A percentile compares a stretch with the other conserved stretches of the same genome.
Conservation (phyloP, 2,888 invertebrate species). For the Cataglyphis rosenhaueri region DNA sequence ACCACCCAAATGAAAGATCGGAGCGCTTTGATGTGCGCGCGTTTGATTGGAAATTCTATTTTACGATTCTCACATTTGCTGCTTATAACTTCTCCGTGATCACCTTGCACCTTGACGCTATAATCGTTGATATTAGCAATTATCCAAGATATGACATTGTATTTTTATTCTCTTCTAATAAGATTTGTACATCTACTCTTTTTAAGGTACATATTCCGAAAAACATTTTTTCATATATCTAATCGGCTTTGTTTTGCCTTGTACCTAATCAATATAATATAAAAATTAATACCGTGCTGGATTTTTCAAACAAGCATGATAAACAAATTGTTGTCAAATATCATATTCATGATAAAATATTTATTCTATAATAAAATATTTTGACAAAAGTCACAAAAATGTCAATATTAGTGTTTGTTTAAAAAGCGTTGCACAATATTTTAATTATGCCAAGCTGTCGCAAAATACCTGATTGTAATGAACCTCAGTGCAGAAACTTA, state of each 20-base stretch:
- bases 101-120: constrained; percentile 24
- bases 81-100: constrained; percentile 27
- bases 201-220: background rate
- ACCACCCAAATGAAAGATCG: background rate
- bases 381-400: background rate
- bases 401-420: background rate
- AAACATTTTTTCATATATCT: background rate
- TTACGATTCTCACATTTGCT: constrained; percentile 14
- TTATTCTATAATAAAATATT: background rate
- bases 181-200: background rate
- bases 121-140: constrained; percentile 40
- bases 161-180: background rate
- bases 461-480: background rate
- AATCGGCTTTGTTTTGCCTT: background rate
- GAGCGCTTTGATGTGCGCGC: constrained; percentile 10
- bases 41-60: constrained; percentile 31
- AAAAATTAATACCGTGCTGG: background rate
- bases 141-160: background rate
- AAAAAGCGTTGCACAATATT: background rate
- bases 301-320: background rate
- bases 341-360: too few species aligned
- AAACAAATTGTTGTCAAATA: background rate
- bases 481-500: background rate
- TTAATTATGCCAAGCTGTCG: background rate
- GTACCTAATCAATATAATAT: background rate